Evolutionary conservation across 2,888 invertebrate genomes (phyloP).

Genomic region (Hydraecia micacea): DNA sequence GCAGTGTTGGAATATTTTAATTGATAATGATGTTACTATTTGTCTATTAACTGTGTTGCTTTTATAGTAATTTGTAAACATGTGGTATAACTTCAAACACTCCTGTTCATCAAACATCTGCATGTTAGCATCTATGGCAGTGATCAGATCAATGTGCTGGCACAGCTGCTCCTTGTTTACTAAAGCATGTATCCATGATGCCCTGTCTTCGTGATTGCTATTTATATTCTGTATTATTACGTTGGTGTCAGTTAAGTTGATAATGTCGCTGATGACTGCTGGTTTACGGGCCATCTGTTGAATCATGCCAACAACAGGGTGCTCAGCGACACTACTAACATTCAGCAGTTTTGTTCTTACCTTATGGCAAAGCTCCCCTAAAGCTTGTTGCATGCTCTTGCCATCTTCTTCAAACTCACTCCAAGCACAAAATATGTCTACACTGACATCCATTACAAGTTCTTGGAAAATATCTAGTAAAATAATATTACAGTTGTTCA

Average conservation of each 20-base stretch:
- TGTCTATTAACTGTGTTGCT: conserved; percentile 68
- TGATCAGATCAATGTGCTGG: conserved; percentile 72
- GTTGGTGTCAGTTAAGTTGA: conserved; percentile 73
- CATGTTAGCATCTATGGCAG: conserved; percentile 73
- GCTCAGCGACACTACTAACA: conserved; percentile 73
- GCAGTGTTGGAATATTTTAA: conserved; percentile 79
- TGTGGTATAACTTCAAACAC: conserved; percentile 73
- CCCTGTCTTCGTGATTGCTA: conserved; percentile 71
- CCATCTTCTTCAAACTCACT: conserved; percentile 83
- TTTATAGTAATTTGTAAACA: conserved; percentile 68
- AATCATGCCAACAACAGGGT: conserved; percentile 81
- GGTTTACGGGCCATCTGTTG: conserved; percentile 82
- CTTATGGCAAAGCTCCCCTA: conserved; percentile 82
- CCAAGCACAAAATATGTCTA: conserved; percentile 87
- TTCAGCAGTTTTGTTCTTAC: conserved; percentile 72
- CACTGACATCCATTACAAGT: conserved; percentile 83
- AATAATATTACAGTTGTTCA: conserved; percentile 75
- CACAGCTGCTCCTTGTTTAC: conserved; percentile 77
- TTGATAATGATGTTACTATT: conserved; percentile 68
- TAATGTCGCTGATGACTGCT: conserved; percentile 76
- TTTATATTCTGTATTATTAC: conserved; percentile 78
- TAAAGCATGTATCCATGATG: conserved; percentile 80
- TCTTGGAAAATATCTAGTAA: conserved; percentile 80
- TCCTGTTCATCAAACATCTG: conserved; percentile 74
- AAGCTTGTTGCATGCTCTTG: conserved; percentile 80